These are phyloP conservation scores for Pavo muticus DNA, from an alignment of 2,113 vertebrate genomes.

Conservation along the genomic window DNA sequence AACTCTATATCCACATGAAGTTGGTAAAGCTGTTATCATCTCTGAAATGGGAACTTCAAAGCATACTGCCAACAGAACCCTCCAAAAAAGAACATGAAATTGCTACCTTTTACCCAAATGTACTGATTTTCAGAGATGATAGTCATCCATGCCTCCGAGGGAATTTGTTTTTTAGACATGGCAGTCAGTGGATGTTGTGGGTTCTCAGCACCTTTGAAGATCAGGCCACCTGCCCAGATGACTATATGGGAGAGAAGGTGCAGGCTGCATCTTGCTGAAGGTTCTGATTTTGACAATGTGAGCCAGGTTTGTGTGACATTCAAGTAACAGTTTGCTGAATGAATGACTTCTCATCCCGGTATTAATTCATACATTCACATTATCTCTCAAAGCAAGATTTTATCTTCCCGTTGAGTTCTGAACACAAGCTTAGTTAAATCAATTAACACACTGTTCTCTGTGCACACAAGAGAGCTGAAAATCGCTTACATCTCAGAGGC, in stretches of 20 bases:
- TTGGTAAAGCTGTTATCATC: background rate
- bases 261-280: background rate
- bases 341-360: background rate
- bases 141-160: background rate
- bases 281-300: background rate
- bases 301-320: background rate
- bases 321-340: background rate
- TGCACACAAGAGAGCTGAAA: background rate
- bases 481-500: background rate
- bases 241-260: background rate
- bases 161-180: background rate
- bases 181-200: conserved; percentile 11
- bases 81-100: background rate
- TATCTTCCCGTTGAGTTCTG: conserved; percentile 2
- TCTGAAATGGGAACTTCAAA: background rate
- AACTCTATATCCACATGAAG: background rate
- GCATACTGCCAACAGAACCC: background rate
- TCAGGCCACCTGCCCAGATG: background rate
- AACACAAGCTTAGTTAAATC: background rate
- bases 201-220: conserved; percentile 1
- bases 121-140: background rate
- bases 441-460: background rate
- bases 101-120: background rate
- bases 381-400: background rate
- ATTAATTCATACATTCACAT: background rate